A percentile compares a stretch with the other conserved stretches of the same genome.
Evolutionary conservation across 2,888 invertebrate genomes (phyloP).

Genomic region (Pharmacophagus antenor): DNA sequence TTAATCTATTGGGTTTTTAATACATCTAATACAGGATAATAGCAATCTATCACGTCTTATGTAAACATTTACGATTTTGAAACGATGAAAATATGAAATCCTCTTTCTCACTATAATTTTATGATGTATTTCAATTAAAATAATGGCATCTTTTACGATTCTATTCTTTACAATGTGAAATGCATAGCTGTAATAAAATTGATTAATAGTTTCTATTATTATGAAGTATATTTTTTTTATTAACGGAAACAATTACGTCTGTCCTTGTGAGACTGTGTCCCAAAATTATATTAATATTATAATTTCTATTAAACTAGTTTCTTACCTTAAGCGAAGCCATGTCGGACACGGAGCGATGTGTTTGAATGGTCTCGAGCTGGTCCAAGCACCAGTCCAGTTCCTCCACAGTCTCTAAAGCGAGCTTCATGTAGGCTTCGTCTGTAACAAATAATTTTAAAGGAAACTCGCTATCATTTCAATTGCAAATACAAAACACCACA

Average conservation of each 20-base stretch:
- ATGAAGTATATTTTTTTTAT: not conserved
- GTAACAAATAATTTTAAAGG: slow-evolving; percentile 54
- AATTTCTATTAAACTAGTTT: not conserved
- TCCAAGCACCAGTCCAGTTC: slow-evolving; percentile 99
- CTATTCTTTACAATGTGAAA: not conserved
- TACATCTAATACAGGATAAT: not conserved
- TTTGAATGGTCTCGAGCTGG: slow-evolving; percentile 99
- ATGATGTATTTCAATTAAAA: no score
- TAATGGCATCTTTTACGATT: not conserved
- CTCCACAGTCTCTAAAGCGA: slow-evolving; percentile 97
- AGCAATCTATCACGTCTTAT: not conserved
- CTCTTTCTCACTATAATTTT: no score
- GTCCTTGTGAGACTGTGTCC: not conserved
- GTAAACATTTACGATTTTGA: not conserved
- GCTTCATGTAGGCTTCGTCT: slow-evolving; percentile 96
- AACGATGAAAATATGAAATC: no score
- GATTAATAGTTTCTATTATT: not conserved
- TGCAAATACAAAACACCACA: no score
- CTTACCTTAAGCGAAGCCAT: slow-evolving; percentile 99
- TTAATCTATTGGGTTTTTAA: not conserved
- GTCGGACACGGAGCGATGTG: slow-evolving; percentile 99
- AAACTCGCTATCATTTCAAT: not conserved
- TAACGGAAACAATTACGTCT: not conserved
- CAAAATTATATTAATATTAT: not conserved
- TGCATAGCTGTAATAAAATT: not conserved